phyloP scores from a whole-genome alignment of 1,140 invertebrate species.

The Chymomyza costata region DNA sequence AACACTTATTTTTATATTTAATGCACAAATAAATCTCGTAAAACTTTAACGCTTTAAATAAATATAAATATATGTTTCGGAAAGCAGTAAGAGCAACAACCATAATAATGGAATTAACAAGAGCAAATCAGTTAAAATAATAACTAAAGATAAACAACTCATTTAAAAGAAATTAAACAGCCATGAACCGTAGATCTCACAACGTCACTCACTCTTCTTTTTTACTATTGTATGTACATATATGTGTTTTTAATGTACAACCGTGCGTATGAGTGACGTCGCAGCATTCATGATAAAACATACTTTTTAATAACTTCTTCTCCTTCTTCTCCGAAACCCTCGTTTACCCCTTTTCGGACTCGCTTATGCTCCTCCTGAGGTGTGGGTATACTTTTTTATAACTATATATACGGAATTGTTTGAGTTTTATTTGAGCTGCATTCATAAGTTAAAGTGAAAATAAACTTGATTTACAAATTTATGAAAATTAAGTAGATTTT shows the following conservation, averaged over 20 bases:
- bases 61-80: slow-evolving; percentile 25
- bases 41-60: slow-evolving; percentile 25
- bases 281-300: slow-evolving; percentile 4
- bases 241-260: slow-evolving; percentile 1
- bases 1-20: slow-evolving; percentile 1
- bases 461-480: no score
- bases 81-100: slow-evolving; percentile 20
- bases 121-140: slow-evolving; percentile 51
- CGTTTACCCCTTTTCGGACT: no score
- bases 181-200: slow-evolving; percentile 52
- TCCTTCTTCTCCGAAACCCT: no score
- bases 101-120: slow-evolving; percentile 14
- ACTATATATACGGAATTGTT: no score
- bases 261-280: slow-evolving; percentile 50
- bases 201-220: slow-evolving; percentile 64
- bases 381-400: no score
- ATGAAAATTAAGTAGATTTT: no score
- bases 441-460: no score
- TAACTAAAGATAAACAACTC: slow-evolving; percentile 64
- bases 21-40: slow-evolving; percentile 2
- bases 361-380: no score
- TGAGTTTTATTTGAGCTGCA: no score
- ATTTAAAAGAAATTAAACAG: slow-evolving; percentile 68
- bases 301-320: no score
- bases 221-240: slow-evolving; percentile 29